Conservation (phyloP, 2,113 vertebrate species). For the Pseudopodoces humilis region DNA sequence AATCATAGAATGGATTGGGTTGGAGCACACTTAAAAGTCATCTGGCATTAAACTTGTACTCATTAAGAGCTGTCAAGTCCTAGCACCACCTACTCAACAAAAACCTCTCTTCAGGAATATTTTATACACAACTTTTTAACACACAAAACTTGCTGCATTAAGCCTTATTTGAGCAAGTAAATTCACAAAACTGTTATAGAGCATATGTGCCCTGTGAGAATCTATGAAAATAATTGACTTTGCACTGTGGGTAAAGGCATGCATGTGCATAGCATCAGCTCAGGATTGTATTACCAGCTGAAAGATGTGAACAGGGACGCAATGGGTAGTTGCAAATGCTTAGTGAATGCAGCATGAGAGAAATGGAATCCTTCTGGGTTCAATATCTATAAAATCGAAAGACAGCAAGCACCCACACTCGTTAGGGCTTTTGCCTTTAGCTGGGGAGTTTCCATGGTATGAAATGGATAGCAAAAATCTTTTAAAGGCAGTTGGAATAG, state of each 20-base stretch:
- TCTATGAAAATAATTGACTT: slow-evolving; percentile 34
- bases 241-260: neutral
- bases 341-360: neutral
- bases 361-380: slow-evolving; percentile 39
- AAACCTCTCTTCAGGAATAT: neutral
- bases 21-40: neutral
- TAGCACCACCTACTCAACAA: neutral
- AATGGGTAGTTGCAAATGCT: neutral
- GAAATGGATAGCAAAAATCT: neutral
- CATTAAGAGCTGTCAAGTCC: neutral
- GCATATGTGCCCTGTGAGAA: neutral
- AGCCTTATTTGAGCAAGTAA: neutral
- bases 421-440: neutral
- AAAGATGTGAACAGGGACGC: slow-evolving; percentile 10
- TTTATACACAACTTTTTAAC: neutral
- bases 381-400: neutral
- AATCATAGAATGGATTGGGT: neutral
- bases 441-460: neutral
- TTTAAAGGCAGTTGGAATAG: neutral
- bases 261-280: neutral
- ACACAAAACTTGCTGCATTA: neutral
- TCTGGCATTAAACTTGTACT: neutral
- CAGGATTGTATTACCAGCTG: neutral
- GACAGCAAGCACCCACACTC: neutral
- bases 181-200: neutral